These are phyloP conservation scores for Aspidiotus rigidus DNA, from an alignment of 2,888 invertebrate genomes.

Conservation along the genomic window DNA sequence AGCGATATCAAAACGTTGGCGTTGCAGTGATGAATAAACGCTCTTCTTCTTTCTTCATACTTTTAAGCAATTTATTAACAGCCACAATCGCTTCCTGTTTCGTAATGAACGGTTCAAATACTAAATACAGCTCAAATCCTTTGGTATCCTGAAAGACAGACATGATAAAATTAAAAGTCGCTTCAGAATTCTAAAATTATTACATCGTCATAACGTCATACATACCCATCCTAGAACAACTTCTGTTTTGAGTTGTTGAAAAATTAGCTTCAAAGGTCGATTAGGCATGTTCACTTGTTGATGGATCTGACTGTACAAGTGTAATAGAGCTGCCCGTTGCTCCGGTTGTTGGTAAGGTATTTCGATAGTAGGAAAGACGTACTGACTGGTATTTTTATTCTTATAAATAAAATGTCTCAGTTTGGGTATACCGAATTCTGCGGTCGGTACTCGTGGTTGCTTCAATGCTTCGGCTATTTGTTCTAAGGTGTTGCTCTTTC, in stretches of 20 bases:
- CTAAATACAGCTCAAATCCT: constrained; percentile 85
- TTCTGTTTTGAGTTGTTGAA: constrained; percentile 72
- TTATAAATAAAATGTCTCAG: constrained; percentile 92
- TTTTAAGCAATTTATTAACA: constrained; percentile 73
- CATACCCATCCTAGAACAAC: constrained; percentile 87
- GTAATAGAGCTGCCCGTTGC: constrained; percentile 49
- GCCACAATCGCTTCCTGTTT: constrained; percentile 75
- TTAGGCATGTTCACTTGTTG: constrained; percentile 51
- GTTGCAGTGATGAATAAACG: constrained; percentile 79
- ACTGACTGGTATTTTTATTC: constrained; percentile 80
- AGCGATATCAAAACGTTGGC: constrained; percentile 57
- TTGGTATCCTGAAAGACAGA: constrained; percentile 59
- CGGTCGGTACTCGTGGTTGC: constrained; percentile 49
- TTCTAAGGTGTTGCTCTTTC: constrained; percentile 67
- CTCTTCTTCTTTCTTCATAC: constrained; percentile 82
- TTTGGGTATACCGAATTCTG: constrained; percentile 64
- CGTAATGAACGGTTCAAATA: constrained; percentile 82
- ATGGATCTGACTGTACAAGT: constrained; percentile 61
- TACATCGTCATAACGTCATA: constrained; percentile 34
- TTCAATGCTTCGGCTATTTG: constrained; percentile 73
- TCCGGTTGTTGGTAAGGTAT: constrained; percentile 57
- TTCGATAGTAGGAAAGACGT: constrained; percentile 67
- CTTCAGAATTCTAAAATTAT: not conserved
- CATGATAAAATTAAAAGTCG: constrained; percentile 18
- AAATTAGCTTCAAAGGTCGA: constrained; percentile 76